Base-by-base conservation (phyloP, 2,797 vertebrate genomes). In the Spinus olivaceus region DNA sequence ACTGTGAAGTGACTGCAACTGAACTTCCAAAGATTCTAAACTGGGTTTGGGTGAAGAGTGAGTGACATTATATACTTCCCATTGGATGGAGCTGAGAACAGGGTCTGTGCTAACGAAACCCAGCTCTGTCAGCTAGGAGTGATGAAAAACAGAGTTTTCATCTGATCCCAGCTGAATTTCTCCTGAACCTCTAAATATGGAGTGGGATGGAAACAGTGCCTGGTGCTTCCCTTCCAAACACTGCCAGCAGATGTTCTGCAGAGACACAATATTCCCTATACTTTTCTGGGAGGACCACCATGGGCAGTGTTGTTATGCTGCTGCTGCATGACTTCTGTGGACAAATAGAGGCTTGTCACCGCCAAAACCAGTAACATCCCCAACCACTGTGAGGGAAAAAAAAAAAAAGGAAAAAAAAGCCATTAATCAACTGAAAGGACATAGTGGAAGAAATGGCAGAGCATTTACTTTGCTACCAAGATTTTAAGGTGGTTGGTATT, bases 21-120 rank as follows among this genome's bases (percentile, higher is more conserved):
- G 98, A 98, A 90, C 98, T 99, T 83, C 97, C 56, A 85, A 97
- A 84, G 46, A 98, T 98, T 96, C 93, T 99, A 82, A 99, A 99
- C 82, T 97, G 84, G 66, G 97, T 98, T 4, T 97, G 99, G 16
- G 41, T 91, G 2, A 99, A 98, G 96, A 97, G 98, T 99, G 94
- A 97, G 98, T 97, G 59, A n/a, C 3, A 1, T 74, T 21, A 13
- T 6, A 6, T 49, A 32, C 37, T 72, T 91, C 66, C 24, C 24
- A 12, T 9, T 61, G 67, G 81, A 50, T 17, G 47, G 32, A 59
- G 54, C 37, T 32, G 49, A 59, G 23, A 69, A 47, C 4, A 18
- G 71, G 21, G 27, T 57, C 35, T 67, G 32, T 47, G 30, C 47
- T 69, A 25, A 28, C 22, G 67, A 85, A 91, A 30, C 12, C 23